Percentiles rank a stretch among this genome's conserved stretches.
Evolutionary conservation across 2,888 invertebrate species (phyloP).

Genomic region (Crocallis elinguaria): DNA sequence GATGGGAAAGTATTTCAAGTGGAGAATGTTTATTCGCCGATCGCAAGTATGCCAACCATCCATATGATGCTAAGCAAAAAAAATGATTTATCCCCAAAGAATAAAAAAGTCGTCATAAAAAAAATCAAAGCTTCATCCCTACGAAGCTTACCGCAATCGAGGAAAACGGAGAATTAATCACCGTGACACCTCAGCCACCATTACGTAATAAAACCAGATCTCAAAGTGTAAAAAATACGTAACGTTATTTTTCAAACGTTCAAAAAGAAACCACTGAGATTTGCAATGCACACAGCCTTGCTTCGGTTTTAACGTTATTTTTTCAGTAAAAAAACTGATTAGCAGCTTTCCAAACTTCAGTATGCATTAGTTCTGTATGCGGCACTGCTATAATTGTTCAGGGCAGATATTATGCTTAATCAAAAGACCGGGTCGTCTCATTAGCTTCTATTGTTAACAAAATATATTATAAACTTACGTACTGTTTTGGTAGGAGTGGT

Average conservation of each 20-base stretch:
- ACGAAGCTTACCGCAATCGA: not conserved
- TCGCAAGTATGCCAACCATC: too few relatives aligned
- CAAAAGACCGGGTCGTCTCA: too few relatives aligned
- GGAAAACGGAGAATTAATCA: constrained; percentile 11
- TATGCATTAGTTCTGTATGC: not conserved
- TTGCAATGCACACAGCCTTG: not conserved
- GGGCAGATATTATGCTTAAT: too few relatives aligned
- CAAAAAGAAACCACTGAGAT: constrained; percentile 5
- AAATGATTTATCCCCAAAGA: too few relatives aligned
- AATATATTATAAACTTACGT: too few relatives aligned
- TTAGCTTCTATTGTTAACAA: too few relatives aligned
- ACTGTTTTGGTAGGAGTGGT: too few relatives aligned
- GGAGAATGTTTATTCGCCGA: too few relatives aligned
- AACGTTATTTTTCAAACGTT: constrained; percentile 3
- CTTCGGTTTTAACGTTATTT: not conserved
- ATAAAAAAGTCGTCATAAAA: not conserved
- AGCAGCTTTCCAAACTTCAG: constrained; percentile 5
- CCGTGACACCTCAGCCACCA: not conserved
- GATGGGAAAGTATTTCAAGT: too few relatives aligned
- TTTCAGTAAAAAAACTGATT: constrained; percentile 3
- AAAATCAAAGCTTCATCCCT: not conserved
- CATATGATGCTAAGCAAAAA: too few relatives aligned
- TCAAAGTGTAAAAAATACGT: constrained; percentile 16
- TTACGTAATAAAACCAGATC: constrained; percentile 20
- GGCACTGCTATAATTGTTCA: too few relatives aligned